A percentile compares a stretch with the other conserved stretches of the same genome.
These are phyloP conservation scores for Thereva nobilitata DNA, from an alignment of 2,888 invertebrate species.

Conservation along the genomic window DNA sequence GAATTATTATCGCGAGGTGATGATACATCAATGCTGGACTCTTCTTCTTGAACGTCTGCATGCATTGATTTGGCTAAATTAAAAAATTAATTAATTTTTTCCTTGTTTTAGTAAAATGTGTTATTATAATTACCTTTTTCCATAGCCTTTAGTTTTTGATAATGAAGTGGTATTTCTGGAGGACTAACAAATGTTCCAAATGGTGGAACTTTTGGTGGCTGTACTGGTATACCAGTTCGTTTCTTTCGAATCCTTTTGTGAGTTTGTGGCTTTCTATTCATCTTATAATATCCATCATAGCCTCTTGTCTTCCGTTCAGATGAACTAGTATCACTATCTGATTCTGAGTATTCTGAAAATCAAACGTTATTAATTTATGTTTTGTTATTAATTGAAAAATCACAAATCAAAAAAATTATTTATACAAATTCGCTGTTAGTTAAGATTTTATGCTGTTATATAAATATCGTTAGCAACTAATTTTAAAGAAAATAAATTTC, in stretches of 20 bases:
- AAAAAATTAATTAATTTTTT: slow-evolving; percentile 21
- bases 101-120: slow-evolving; percentile 19
- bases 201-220: slow-evolving; percentile 79
- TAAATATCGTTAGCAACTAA: slow-evolving; percentile 30
- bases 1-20: slow-evolving; percentile 70
- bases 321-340: slow-evolving; percentile 77
- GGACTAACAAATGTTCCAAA: slow-evolving; percentile 70
- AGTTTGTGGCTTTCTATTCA: slow-evolving; percentile 69
- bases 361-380: neutral
- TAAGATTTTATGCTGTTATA: slow-evolving; percentile 28
- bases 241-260: slow-evolving; percentile 75
- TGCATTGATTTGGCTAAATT: slow-evolving; percentile 46
- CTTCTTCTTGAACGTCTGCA: slow-evolving; percentile 61
- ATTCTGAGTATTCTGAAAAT: slow-evolving; percentile 77
- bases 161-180: slow-evolving; percentile 65
- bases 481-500: neutral
- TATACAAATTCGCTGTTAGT: too few species aligned
- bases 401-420: too few species aligned
- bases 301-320: slow-evolving; percentile 63
- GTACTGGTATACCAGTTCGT: slow-evolving; percentile 80
- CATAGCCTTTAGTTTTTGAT: slow-evolving; percentile 57
- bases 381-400: neutral
- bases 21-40: slow-evolving; percentile 66
- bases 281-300: slow-evolving; percentile 67
- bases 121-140: slow-evolving; percentile 54